A percentile compares a stretch with the other conserved stretches of the same genome.
These are phyloP conservation scores for Willisornis vidua DNA, from an alignment of 2,113 vertebrate species.

Conservation along the genomic window DNA sequence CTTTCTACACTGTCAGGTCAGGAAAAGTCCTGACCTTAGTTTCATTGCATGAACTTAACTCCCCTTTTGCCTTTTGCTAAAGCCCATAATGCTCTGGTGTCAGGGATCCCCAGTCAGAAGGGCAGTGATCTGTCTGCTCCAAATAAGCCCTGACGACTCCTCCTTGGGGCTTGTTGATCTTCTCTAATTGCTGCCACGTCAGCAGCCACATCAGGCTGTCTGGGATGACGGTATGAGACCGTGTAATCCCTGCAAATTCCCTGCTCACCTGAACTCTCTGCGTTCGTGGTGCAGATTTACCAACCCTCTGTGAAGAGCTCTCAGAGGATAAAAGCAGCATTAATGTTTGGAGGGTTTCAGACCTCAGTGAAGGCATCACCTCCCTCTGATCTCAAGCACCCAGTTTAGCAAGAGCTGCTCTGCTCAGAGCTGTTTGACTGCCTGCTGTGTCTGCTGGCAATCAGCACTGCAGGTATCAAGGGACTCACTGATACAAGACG, in stretches of 20 bases:
- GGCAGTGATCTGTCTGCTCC: neutral
- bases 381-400: neutral
- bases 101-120: neutral
- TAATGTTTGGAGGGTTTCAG: neutral
- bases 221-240: neutral
- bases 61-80: neutral
- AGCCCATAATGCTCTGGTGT: neutral
- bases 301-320: neutral
- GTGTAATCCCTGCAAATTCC: constrained; percentile 45
- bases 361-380: neutral
- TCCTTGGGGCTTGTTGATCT: neutral
- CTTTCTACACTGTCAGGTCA: neutral
- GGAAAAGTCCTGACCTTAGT: neutral
- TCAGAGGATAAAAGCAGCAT: constrained; percentile 33
- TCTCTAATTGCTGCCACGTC: neutral
- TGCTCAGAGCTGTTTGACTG: neutral
- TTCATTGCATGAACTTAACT: neutral
- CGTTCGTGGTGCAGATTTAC: neutral
- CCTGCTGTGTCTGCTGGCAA: neutral
- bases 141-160: neutral
- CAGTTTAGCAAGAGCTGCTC: neutral
- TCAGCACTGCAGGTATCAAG: accelerated
- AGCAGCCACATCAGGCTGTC: neutral
- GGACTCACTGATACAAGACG: neutral
- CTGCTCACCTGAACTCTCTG: constrained; percentile 7